Base-by-base conservation (phyloP, 92 coral and sea anemone species). In the Zoanthus gigantus region DNA sequence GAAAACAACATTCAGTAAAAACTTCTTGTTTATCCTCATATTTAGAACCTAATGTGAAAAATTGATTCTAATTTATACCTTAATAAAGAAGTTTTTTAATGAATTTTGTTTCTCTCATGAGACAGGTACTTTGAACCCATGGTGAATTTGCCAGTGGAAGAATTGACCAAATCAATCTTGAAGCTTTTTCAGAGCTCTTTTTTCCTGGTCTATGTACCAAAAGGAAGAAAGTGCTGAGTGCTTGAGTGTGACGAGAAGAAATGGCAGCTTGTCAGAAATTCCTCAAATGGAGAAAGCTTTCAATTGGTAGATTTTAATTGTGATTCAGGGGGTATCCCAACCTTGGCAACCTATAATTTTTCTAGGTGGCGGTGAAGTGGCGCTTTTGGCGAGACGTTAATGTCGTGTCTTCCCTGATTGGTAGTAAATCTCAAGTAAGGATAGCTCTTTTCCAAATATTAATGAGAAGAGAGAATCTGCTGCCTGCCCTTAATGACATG, bases 401-500 rank as follows among this genome's bases (percentile, higher is more conserved):
- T 54, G 85, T 50, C 63, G 67, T 65, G 75, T 81, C 85, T 66
- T 81, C 85, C 58, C 75, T 66, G 85, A 81, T 44, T 81, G 74
- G 85, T 48, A 66, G 85, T 71, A 81, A 81, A 66, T 81, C 85
- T 65, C 85, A 81, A 81, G 23, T 58, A 66, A 81, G 85, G 85
- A 44, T 66, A 65, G 76, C 76, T 68, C 73, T 81, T 67, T 81
- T 81, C 85, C 85, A 81, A 81, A 65, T 67, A 71, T 17, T 66
- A 81, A 68, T 81, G 76, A 81, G 74, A 68, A 66, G 85, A 66
- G 60, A 65, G 75, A 48, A 79, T 54, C 72, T 79, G 84, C 28
- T 44, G 84, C 61, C 85, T 81, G 85, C 85, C 45, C 54, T 81
- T 81, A 81, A 81, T 75, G 85, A 74, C 85, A 81, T 80, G 85